Percentiles rank a stretch among this genome's conserved stretches.
Evolutionary conservation across 2,113 vertebrate genomes (phyloP).

Genomic region (Taurulus bubalis): DNA sequence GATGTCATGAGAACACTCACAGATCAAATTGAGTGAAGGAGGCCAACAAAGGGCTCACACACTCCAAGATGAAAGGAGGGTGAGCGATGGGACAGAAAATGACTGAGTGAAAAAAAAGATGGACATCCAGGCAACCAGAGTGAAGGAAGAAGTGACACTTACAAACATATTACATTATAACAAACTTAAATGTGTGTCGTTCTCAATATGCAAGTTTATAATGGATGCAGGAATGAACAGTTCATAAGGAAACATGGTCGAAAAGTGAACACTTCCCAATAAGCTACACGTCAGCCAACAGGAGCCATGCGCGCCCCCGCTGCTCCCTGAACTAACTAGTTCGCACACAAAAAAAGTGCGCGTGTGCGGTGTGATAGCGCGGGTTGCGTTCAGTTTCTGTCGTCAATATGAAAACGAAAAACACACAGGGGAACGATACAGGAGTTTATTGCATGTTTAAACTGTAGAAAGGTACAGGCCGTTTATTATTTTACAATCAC

Average conservation of each 20-base stretch:
- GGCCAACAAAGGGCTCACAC: conserved; percentile 6
- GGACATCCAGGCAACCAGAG: background rate
- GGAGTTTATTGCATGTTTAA: too few species aligned
- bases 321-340: conserved; percentile 25
- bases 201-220: background rate
- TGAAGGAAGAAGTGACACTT: background rate
- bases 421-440: background rate
- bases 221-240: background rate
- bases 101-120: background rate
- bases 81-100: conserved; percentile 3
- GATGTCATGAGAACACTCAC: conserved; percentile 36
- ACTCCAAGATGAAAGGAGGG: conserved; percentile 14
- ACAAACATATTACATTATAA: background rate
- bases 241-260: background rate
- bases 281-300: conserved; percentile 40
- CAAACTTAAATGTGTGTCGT: background rate
- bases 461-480: background rate
- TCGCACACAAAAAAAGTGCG: conserved; percentile 10
- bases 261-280: background rate
- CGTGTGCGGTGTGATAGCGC: background rate
- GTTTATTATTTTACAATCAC: background rate
- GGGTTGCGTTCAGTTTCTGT: conserved; percentile 39
- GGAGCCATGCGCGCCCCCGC: conserved; percentile 39
- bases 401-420: background rate
- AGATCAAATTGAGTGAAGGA: conserved; percentile 25